Percentiles rank a stretch among this genome's conserved stretches.
phyloP scores from a whole-genome alignment of 2,888 invertebrate genomes.

The Orchesella flavescens region DNA sequence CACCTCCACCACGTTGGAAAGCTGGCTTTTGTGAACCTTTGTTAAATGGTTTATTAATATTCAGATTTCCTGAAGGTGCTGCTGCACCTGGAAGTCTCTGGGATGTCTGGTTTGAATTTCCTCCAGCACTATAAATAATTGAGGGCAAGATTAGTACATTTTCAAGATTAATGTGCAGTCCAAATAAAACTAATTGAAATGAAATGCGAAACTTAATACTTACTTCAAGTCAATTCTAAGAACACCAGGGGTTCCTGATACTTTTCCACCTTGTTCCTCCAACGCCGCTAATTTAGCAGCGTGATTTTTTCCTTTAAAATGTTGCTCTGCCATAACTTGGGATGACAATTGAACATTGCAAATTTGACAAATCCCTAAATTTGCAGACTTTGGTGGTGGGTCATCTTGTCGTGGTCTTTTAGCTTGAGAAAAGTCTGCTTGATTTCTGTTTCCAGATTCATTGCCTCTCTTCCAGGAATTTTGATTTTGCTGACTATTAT shows the following conservation, averaged over 20 bases:
- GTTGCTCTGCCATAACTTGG: slow-evolving; percentile 63
- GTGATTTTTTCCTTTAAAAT: slow-evolving; percentile 67
- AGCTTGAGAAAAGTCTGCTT: background rate
- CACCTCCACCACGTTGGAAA: background rate
- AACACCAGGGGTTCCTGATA: background rate
- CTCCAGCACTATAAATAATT: no score
- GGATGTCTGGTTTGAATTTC: no score
- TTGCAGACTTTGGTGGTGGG: slow-evolving; percentile 5
- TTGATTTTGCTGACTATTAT: background rate
- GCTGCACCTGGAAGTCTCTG: no score
- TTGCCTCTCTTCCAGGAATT: slow-evolving; percentile 1
- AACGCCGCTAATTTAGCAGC: slow-evolving; percentile 26
- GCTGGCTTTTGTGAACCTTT: no score
- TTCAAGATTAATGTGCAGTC: no score
- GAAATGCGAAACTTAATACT: no score
- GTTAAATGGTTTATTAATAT: no score
- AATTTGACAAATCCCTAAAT: slow-evolving; percentile 54
- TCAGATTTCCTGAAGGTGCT: no score
- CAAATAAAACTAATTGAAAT: no score
- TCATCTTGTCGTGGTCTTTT: slow-evolving; percentile 17
- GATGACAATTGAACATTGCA: slow-evolving; percentile 63
- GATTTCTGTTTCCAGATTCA: background rate
- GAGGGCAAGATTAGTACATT: no score
- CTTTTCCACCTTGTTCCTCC: slow-evolving; percentile 16
- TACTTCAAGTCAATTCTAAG: no score